A percentile compares a stretch with the other conserved stretches of the same genome.
Conservation (phyloP, 2,113 vertebrate genomes). For the Ammodytes dubius region DNA sequence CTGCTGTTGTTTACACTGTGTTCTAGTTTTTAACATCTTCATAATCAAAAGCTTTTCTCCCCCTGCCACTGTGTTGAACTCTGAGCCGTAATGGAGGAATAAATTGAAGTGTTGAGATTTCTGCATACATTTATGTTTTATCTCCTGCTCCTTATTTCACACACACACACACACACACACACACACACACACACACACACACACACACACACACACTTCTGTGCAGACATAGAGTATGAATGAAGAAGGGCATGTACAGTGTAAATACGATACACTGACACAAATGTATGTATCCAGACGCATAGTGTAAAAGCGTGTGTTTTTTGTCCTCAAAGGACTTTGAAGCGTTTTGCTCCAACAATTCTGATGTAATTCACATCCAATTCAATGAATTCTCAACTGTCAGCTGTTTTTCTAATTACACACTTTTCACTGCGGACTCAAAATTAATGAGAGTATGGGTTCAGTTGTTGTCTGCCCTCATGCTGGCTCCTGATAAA, state of each 20-base stretch:
- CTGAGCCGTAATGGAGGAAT: slow-evolving; percentile 68
- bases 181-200: slow-evolving; percentile 20
- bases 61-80: slow-evolving; percentile 65
- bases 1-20: slow-evolving; percentile 76
- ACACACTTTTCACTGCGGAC: slow-evolving; percentile 57
- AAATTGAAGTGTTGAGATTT: slow-evolving; percentile 71
- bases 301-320: neutral
- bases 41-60: slow-evolving; percentile 75
- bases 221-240: slow-evolving; percentile 6
- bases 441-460: slow-evolving; percentile 71
- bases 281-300: slow-evolving; percentile 14
- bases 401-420: slow-evolving; percentile 71
- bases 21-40: slow-evolving; percentile 69
- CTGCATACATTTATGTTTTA: slow-evolving; percentile 70
- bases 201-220: slow-evolving; percentile 22
- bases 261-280: neutral
- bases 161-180: slow-evolving; percentile 29
- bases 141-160: slow-evolving; percentile 76
- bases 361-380: slow-evolving; percentile 58
- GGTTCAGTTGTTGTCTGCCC: slow-evolving; percentile 66
- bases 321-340: slow-evolving; percentile 51
- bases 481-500: slow-evolving; percentile 54
- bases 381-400: slow-evolving; percentile 62
- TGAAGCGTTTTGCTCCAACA: slow-evolving; percentile 46
- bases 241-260: slow-evolving; percentile 22